A percentile compares a stretch with the other conserved stretches of the same genome.
Evolutionary conservation across 2,888 invertebrate genomes (phyloP).

Genomic region (Aspidapion aeneum): DNA sequence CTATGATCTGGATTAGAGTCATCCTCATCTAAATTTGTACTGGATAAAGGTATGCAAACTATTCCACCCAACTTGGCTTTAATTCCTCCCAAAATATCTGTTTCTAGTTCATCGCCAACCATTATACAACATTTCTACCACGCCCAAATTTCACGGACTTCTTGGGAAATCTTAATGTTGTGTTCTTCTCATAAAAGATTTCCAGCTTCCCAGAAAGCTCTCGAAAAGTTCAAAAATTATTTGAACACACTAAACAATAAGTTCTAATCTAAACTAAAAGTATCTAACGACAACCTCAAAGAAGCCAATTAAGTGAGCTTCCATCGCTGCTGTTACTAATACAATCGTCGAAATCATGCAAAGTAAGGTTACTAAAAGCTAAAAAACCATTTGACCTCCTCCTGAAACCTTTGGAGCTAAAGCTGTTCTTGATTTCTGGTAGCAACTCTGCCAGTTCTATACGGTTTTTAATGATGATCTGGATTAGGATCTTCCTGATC

Average conservation of each 20-base stretch:
- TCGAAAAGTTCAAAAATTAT: too few relatives aligned
- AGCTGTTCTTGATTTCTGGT: conserved; percentile 43
- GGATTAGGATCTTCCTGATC: conserved; percentile 52
- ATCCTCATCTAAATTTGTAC: conserved; percentile 41
- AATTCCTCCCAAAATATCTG: conserved; percentile 81
- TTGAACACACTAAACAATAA: too few relatives aligned
- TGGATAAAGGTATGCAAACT: conserved; percentile 71
- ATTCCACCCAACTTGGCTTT: conserved; percentile 71
- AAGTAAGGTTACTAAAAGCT: conserved; percentile 25
- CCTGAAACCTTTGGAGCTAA: conserved; percentile 7
- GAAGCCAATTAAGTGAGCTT: too few relatives aligned
- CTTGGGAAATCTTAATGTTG: conserved; percentile 74
- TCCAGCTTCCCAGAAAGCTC: too few relatives aligned
- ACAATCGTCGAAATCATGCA: conserved; percentile 46
- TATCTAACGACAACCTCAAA: too few relatives aligned
- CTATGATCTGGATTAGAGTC: conserved; percentile 60
- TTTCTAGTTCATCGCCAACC: conserved; percentile 81
- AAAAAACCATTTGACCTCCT: conserved; percentile 2
- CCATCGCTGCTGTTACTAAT: conserved; percentile 53
- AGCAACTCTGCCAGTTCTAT: conserved; percentile 61
- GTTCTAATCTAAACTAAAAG: too few relatives aligned
- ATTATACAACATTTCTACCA: conserved; percentile 72
- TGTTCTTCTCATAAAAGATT: conserved; percentile 88
- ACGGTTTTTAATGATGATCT: conserved; percentile 63
- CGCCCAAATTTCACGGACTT: conserved; percentile 73